Evolutionary conservation across 2,797 vertebrate genomes (phyloP).

Genomic region (Hozukius guyotensis): DNA sequence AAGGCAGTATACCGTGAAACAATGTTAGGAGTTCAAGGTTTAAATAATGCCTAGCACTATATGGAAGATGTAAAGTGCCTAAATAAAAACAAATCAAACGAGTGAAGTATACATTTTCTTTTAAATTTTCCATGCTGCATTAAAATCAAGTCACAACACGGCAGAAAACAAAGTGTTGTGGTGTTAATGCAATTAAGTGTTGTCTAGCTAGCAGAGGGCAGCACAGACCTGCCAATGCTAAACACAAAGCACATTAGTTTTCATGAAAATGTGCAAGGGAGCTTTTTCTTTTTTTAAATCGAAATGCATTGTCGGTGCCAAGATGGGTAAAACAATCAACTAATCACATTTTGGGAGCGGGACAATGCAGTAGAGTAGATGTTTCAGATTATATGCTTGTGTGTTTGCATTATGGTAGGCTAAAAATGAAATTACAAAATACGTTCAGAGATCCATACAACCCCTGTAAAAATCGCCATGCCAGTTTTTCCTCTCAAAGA

Average conservation of each 20-base stretch:
- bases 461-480: background rate
- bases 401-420: background rate
- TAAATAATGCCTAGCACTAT: constrained; percentile 20
- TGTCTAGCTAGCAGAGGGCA: background rate
- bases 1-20: constrained; percentile 31
- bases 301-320: background rate
- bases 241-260: background rate
- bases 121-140: background rate
- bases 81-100: background rate
- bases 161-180: background rate
- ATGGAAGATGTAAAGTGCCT: background rate
- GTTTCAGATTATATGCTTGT: background rate
- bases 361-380: background rate
- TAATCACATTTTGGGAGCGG: background rate
- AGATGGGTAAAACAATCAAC: background rate
- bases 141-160: background rate
- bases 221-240: background rate
- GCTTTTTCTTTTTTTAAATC: background rate
- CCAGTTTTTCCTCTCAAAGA: background rate
- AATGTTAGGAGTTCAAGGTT: constrained; percentile 31
- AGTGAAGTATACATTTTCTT: background rate
- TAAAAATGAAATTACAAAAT: background rate
- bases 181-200: background rate
- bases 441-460: background rate
- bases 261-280: background rate